Base-by-base conservation (phyloP, 2,888 invertebrate species). In the Itoplectis maculator region DNA sequence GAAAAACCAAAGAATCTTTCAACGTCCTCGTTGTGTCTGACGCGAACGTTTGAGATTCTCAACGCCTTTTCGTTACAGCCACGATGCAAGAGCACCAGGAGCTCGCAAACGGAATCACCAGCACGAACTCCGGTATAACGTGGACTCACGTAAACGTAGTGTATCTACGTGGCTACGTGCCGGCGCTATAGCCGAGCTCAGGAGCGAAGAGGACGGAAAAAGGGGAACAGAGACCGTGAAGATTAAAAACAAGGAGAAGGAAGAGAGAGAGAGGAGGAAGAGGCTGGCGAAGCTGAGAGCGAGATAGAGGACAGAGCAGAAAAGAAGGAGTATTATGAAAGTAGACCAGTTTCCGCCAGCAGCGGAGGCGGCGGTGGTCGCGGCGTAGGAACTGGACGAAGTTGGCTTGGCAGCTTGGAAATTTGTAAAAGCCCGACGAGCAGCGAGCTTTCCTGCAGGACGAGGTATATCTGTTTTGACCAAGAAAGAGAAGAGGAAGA, bases 101-200 rank as follows among this genome's bases (percentile, higher is more conserved):
- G 40, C 15, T 63, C 18, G 37, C 20, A 2, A 5, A 35, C 45
- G 42, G 15, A 54, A 51, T 23, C 59, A 51, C 59, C 59, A 20
- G 54, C 23, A 40, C 40, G 63, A 59, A 42, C 37, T 7, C 29
- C 13, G 23, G 68, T 68, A 49, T 59, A 82, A 80, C 63, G 66
- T 45, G 20, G 51, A 42, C 82, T 83, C 85, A 83, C 85, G 84
- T 84, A 83, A 47, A 81, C 74, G 47, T 61, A 81, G 75, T 80
- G 77, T 73, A 84, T 85, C 77, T 70, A 75, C 79, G 54, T 51
- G 63, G 59, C 61, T 84, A 85, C 84, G 83, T 83, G 84, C 77
- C 75, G 47, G 79, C 81, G 84, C 83, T 83, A 78, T 79, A 77
- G 5, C 72, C 45, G 54, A 78, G 69, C 45, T 56, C 37, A 51